Conservation (phyloP, 1,140 invertebrate species). For the Drosophila rhopaloa region DNA sequence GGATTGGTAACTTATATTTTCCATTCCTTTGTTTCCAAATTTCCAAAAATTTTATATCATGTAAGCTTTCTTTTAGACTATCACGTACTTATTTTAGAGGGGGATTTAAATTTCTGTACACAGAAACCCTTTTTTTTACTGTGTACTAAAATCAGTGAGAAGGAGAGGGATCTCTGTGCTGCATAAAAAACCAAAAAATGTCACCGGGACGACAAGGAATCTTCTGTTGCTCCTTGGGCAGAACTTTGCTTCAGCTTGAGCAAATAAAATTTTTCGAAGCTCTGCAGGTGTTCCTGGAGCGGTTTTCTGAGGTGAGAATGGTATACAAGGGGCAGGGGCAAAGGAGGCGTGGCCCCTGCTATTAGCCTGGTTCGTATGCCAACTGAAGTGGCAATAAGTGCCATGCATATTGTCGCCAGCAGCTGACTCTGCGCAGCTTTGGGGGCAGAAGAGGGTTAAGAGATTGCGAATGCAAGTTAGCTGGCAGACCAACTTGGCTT, state of each 20-base stretch:
- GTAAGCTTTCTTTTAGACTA: too few relatives aligned
- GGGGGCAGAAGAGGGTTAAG: constrained; percentile 20
- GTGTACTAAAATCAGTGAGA: background rate
- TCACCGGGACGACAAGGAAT: constrained; percentile 48
- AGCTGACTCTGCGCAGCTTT: constrained; percentile 26
- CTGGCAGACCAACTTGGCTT: constrained; percentile 29
- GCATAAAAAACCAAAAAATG: constrained; percentile 51
- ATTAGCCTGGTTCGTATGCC: constrained; percentile 72
- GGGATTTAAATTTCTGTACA: too few relatives aligned
- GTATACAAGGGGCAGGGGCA: background rate
- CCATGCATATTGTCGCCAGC: constrained; percentile 71
- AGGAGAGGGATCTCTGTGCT: background rate
- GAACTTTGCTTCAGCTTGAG: constrained; percentile 42
- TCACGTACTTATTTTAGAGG: too few relatives aligned
- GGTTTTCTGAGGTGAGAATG: constrained; percentile 10
- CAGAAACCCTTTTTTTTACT: background rate
- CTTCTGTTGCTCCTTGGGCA: constrained; percentile 30
- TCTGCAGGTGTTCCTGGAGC: constrained; percentile 21
- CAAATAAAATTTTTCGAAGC: constrained; percentile 63
- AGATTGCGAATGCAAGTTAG: constrained; percentile 34
- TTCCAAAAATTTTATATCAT: too few relatives aligned
- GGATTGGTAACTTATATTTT: background rate
- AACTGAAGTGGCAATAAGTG: constrained; percentile 82
- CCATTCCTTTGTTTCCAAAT: too few relatives aligned
- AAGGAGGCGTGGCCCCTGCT: constrained; percentile 16